These are phyloP conservation scores for Zapus hudsonius DNA, from an alignment of 2,113 vertebrate genomes.

Conservation along the genomic window DNA sequence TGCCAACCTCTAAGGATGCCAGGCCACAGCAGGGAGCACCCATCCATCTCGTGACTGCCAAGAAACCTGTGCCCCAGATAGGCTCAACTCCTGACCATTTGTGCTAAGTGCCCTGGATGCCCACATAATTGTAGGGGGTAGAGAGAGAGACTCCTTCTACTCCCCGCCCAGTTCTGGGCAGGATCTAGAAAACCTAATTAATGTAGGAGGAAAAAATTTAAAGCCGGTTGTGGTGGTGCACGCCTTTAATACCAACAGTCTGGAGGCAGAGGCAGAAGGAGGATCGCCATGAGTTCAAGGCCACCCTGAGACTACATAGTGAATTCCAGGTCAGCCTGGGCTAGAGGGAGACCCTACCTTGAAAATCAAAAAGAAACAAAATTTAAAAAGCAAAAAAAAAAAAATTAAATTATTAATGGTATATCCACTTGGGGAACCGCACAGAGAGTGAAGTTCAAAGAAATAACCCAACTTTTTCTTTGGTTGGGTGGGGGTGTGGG, in stretches of 20 bases:
- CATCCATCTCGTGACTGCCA: neutral
- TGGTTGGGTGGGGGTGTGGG: no score
- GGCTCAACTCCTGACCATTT: neutral
- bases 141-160: neutral
- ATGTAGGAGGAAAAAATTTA: neutral
- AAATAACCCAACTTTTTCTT: neutral
- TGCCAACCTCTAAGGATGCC: neutral
- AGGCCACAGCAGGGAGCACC: neutral
- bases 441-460: neutral
- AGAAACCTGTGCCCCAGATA: neutral
- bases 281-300: no score
- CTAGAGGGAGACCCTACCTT: no score
- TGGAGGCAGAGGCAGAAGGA: no score
- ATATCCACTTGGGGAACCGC: neutral
- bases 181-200: neutral
- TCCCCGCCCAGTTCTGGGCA: neutral
- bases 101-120: neutral
- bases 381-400: neutral
- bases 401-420: neutral
- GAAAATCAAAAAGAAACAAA: no score
- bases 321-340: no score
- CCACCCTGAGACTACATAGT: no score
- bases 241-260: no score
- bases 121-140: neutral
- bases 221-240: no score